phyloP scores from a whole-genome alignment of 1,140 invertebrate genomes.

The Oryzaephilus surinamensis region DNA sequence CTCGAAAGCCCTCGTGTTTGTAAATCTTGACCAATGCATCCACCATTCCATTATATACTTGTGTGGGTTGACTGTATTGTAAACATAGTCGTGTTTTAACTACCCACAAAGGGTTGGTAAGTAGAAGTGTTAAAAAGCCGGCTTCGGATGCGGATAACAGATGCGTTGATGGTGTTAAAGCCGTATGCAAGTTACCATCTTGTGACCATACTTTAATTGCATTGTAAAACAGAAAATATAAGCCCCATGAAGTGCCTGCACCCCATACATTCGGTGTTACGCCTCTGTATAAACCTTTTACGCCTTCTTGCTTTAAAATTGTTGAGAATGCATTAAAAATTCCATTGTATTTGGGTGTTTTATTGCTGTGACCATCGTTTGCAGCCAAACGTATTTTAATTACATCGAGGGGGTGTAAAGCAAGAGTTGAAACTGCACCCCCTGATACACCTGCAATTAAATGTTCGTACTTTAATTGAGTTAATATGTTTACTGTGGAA shows the following conservation, averaged over 20 bases:
- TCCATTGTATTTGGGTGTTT: constrained; percentile 77
- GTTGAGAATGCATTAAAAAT: constrained; percentile 73
- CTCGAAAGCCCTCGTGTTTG: constrained; percentile 75
- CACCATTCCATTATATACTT: constrained; percentile 72
- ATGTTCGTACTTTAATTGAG: constrained; percentile 81
- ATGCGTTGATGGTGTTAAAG: constrained; percentile 72
- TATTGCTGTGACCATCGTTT: constrained; percentile 71
- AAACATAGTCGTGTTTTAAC: constrained; percentile 87
- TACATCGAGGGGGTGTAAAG: constrained; percentile 86
- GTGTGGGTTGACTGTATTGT: constrained; percentile 45
- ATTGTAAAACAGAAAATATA: constrained; percentile 97
- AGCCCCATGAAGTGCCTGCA: constrained; percentile 92
- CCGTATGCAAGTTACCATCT: constrained; percentile 62
- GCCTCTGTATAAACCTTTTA: constrained; percentile 86
- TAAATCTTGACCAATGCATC: constrained; percentile 88
- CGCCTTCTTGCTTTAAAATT: constrained; percentile 78
- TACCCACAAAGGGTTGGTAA: constrained; percentile 98
- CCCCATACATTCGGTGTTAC: constrained; percentile 93
- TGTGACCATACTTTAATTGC: constrained; percentile 81
- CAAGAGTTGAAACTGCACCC: constrained; percentile 83
- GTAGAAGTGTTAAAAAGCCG: constrained; percentile 77
- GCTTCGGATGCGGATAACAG: constrained; percentile 85
- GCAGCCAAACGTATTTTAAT: constrained; percentile 97
- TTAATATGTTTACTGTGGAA: no score
- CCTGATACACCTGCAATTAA: constrained; percentile 88